phyloP scores from a whole-genome alignment of 2,888 invertebrate genomes.

The Apocheima hispidaria region DNA sequence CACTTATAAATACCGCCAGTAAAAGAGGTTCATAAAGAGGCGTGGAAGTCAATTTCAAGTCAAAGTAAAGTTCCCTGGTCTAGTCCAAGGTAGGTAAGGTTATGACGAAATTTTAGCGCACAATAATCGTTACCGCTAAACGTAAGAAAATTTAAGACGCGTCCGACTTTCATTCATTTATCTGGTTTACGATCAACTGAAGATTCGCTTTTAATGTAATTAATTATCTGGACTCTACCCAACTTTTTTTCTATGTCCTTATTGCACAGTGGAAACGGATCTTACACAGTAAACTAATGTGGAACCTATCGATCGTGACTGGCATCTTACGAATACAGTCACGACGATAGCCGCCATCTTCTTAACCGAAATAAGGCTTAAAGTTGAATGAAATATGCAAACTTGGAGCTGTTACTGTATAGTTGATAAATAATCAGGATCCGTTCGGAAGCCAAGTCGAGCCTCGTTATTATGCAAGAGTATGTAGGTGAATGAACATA shows the following conservation, averaged over 20 bases:
- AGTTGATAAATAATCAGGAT: conserved; percentile 47
- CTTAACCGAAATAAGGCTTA: conserved; percentile 1
- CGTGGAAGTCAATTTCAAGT: too few relatives aligned
- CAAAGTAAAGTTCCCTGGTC: too few relatives aligned
- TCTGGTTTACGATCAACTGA: too few relatives aligned
- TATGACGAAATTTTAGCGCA: neutral
- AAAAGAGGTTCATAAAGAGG: too few relatives aligned
- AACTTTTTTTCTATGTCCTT: neutral
- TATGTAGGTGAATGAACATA: conserved; percentile 6
- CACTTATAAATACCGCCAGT: too few relatives aligned
- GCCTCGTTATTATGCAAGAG: conserved; percentile 39
- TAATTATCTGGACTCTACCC: neutral
- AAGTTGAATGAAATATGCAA: neutral
- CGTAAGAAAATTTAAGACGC: neutral
- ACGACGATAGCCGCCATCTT: neutral
- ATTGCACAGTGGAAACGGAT: conserved; percentile 45
- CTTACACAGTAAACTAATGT: conserved; percentile 31
- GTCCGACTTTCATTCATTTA: neutral
- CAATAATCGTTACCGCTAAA: neutral
- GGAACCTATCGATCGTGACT: conserved; percentile 60
- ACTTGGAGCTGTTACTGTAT: conserved; percentile 9
- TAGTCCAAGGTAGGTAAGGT: neutral
- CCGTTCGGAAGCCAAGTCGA: conserved; percentile 35
- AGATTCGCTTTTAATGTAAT: neutral
- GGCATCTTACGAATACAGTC: conserved; percentile 52